Conservation (phyloP, 1,140 invertebrate species). For the Globodera rostochiensis region DNA sequence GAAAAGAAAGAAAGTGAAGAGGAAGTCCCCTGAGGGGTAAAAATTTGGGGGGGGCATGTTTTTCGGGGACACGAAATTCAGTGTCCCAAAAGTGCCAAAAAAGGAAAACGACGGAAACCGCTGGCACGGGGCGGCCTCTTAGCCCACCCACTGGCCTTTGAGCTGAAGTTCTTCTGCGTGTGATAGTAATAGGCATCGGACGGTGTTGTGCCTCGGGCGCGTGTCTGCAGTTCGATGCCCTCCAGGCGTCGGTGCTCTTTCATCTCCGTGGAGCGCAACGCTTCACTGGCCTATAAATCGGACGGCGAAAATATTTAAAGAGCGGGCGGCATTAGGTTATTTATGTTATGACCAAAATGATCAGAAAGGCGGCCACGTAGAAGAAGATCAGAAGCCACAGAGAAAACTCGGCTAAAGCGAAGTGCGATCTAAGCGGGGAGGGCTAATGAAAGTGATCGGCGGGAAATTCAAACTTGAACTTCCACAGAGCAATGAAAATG, state of each 20-base stretch:
- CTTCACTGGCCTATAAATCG: slow-evolving; percentile 35
- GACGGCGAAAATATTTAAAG: slow-evolving; percentile 33
- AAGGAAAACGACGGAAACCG: too few relatives aligned
- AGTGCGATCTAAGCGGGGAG: not conserved
- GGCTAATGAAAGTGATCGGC: not conserved
- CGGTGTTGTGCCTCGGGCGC: slow-evolving; percentile 32
- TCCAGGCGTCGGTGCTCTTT: slow-evolving; percentile 39
- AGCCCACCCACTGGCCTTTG: slow-evolving; percentile 16
- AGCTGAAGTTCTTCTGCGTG: slow-evolving; percentile 23
- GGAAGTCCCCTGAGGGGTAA: too few relatives aligned
- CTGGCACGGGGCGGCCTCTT: too few relatives aligned
- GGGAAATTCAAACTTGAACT: slow-evolving; percentile 11
- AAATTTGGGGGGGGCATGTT: too few relatives aligned
- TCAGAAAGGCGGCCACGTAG: slow-evolving; percentile 1
- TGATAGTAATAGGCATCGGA: slow-evolving; percentile 49
- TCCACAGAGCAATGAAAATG: slow-evolving; percentile 33
- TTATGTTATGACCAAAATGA: slow-evolving; percentile 28
- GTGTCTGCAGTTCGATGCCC: slow-evolving; percentile 47
- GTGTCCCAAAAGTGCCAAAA: too few relatives aligned
- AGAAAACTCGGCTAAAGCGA: slow-evolving; percentile 20
- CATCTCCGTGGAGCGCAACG: slow-evolving; percentile 24
- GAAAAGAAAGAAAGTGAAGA: too few relatives aligned
- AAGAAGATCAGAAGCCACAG: slow-evolving; percentile 26
- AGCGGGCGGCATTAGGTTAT: slow-evolving; percentile 9
- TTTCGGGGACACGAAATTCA: too few relatives aligned